Percentiles rank a stretch among this genome's conserved stretches.
Conservation (phyloP, 2,113 vertebrate species). For the Lanius ludovicianus region DNA sequence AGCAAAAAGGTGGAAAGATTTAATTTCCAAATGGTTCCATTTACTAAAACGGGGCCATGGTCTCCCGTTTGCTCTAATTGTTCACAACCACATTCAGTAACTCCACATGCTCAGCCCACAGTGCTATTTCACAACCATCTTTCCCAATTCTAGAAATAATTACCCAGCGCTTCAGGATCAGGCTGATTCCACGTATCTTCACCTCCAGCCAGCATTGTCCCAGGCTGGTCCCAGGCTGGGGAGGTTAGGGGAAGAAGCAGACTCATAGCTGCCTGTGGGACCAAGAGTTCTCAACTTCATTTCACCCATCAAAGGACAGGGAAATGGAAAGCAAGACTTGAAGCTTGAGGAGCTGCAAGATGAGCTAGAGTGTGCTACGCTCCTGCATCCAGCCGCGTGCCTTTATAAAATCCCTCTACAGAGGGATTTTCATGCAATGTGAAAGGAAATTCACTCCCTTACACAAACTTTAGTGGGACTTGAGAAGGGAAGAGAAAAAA, state of each 20-base stretch:
- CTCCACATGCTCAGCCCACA: background rate
- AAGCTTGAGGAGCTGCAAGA: background rate
- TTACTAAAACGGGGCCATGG: background rate
- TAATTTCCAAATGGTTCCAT: background rate
- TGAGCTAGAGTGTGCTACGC: background rate
- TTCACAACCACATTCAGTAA: background rate
- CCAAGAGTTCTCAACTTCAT: background rate
- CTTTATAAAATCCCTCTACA: background rate
- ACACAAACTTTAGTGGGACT: background rate
- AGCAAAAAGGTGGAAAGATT: conserved; percentile 52
- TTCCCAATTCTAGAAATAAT: background rate
- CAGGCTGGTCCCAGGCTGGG: background rate
- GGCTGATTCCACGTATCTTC: accelerated
- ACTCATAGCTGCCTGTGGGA: background rate
- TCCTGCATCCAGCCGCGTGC: background rate
- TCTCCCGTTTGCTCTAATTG: background rate
- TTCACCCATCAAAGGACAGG: background rate
- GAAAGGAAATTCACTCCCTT: background rate
- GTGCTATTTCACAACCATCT: background rate
- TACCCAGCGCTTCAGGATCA: background rate
- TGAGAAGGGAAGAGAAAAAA: background rate
- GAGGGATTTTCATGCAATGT: background rate
- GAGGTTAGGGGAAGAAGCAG: background rate
- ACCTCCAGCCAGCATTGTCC: background rate
- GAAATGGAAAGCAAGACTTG: background rate